Conservation (phyloP, 2,113 vertebrate genomes). For the Trematomus loennbergii region DNA sequence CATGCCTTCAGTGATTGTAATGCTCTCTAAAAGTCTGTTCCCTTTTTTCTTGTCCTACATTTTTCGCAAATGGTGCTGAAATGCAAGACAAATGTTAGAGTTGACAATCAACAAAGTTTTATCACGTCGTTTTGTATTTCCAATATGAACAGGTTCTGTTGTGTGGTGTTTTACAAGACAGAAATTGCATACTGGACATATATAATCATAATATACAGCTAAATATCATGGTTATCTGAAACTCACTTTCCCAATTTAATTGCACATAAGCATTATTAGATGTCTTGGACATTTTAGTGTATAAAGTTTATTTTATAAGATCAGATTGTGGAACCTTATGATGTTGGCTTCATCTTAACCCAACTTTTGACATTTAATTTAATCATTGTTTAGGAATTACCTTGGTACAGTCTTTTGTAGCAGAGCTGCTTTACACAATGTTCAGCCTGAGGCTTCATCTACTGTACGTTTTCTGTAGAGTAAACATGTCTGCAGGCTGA, state of each 20-base stretch:
- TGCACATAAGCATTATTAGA: too few relatives aligned
- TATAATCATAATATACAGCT: background rate
- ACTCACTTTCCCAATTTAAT: too few relatives aligned
- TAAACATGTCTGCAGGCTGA: background rate
- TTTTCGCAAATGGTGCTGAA: too few relatives aligned
- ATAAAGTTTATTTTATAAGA: too few relatives aligned
- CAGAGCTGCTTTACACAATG: background rate
- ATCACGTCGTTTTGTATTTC: background rate
- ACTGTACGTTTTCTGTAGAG: background rate
- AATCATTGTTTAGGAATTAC: background rate
- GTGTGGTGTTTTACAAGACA: background rate
- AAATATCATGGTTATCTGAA: too few relatives aligned
- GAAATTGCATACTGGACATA: background rate
- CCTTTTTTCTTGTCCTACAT: too few relatives aligned
- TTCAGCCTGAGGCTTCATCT: constrained; percentile 2
- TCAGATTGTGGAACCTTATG: too few relatives aligned
- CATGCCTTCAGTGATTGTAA: too few relatives aligned
- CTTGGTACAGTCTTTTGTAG: background rate
- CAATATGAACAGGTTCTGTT: background rate
- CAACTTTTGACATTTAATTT: constrained; percentile 1
- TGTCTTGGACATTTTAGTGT: too few relatives aligned
- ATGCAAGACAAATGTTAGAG: too few relatives aligned
- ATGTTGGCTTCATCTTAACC: background rate
- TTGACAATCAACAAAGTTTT: too few relatives aligned
- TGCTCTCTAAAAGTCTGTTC: too few relatives aligned